Base-by-base conservation (phyloP, 2,797 vertebrate species). In the Lycodopsis pacificus region DNA sequence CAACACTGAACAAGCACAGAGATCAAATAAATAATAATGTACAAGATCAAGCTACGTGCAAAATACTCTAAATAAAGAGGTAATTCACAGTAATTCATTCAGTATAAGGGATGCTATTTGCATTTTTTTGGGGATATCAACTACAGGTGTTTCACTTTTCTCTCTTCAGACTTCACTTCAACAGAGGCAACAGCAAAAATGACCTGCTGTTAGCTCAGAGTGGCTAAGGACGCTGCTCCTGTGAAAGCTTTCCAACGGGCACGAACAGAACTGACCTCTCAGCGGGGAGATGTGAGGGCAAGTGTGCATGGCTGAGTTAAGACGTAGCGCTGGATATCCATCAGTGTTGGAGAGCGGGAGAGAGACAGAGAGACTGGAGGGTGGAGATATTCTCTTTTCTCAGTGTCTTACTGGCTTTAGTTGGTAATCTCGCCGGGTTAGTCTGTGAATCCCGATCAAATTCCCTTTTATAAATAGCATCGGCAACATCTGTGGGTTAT, bases 301-400 rank as follows among this genome's bases (percentile, higher is more conserved):
- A 88, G 83, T 49, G 71, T 83, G 87, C 85, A 90, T 34, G 88
- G 86, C 86, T 91, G 90, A 92, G 80, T 90, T 86, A 88, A 93
- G 90, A 90, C 78, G 80, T 87, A 88, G 78, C 19, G 58, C 87
- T 81, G 81, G 82, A 92, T 89, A 89, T 91, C 88, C 83, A 72
- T 92, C 87, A 91, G 79, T 3, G 30, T 81, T 73, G 71, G 76
- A 67, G 62, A 79, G 71, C 36, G 64, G 51, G 63, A 81, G 70
- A 42, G 61, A 85, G 77, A 83, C 75, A 61, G 40, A 73, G 80
- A 78, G 68, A 87, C 82, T 73, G 70, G 77, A 80, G 72, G 82
- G 61, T 42, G 56, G 81, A 70, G 76, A 88, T 71, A 48, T 5
- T 27, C 64, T 84, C 71, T 86, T 75, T 81, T 84, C 67, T 87